Evolutionary conservation across 2,888 invertebrate genomes (phyloP), one percentile per base, ranked within the genome.

Genomic region (Philereme vetulata): DNA sequence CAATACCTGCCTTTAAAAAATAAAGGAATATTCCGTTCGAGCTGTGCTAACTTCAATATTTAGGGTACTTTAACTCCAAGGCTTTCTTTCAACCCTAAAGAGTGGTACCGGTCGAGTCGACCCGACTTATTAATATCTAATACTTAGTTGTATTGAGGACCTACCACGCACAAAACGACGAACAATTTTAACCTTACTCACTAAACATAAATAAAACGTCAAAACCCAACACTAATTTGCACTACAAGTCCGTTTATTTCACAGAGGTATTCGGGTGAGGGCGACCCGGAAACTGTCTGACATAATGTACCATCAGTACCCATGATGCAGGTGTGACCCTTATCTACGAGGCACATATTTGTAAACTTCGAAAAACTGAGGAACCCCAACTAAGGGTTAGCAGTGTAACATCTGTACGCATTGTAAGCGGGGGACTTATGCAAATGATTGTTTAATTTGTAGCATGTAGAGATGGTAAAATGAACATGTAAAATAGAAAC

Each of bases 251-350:
- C 57, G 60, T 64, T 67, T 62, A 67, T 66, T 63, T 62, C 61
- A 57, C 53, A 58, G 62, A 58, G 58, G 58, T 52, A 55, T 62
- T 51, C 11, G 47, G 40, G 33, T 51, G 38, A 52, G 34, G 58
- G 51, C 6, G 10, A 54, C 72, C 74, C 72, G 71, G 62, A 57
- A 78, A 84, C 78, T 76, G 79, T 75, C 72, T 82, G 81, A 84
- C 82, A 79, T 88, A 88, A 89, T 88, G 85, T 84, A 80, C 85
- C 86, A 89, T 90, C 88, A 90, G 76, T 59, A 68, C 62, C 69
- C 72, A 77, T 81, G 84, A 87, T 88, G 85, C 88, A 88, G 88
- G 87, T 89, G 78, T 76, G 81, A 88, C 90, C 88, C 88, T 85
- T 85, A 85, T 88, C 85, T 82, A 78, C 66, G 72, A 71, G 45